These are phyloP conservation scores for Brachyalestes nurse DNA, from an alignment of 2,797 vertebrate species.

Conservation along the genomic window DNA sequence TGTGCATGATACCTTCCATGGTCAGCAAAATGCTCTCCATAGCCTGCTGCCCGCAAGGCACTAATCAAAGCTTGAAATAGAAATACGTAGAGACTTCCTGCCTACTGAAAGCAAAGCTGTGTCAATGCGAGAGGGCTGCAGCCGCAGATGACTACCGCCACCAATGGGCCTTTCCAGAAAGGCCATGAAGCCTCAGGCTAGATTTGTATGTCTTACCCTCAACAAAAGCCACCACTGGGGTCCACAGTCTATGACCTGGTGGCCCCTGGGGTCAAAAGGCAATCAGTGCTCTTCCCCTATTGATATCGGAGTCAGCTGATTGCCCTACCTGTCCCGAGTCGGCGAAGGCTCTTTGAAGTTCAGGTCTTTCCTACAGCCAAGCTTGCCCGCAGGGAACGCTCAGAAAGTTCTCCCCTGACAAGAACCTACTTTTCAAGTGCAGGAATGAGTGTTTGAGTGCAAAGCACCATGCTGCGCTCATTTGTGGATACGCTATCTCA, in stretches of 20 bases:
- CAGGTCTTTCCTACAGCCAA: conserved; percentile 38
- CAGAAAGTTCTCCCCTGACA: conserved; percentile 44
- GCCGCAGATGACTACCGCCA: conserved; percentile 63
- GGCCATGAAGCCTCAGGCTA: conserved; percentile 69
- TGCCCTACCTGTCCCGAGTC: conserved; percentile 56
- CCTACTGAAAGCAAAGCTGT: conserved; percentile 50
- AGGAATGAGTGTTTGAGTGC: neutral
- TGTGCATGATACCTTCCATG: neutral
- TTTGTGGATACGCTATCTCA: neutral
- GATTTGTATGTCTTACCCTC: conserved; percentile 65
- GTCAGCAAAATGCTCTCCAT: conserved; percentile 29
- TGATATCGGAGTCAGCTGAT: conserved; percentile 58
- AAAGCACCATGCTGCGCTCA: neutral
- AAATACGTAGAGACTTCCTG: conserved; percentile 63
- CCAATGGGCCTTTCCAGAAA: conserved; percentile 61
- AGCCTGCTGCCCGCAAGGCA: conserved; percentile 57
- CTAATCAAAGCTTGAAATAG: conserved; percentile 52
- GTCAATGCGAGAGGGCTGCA: conserved; percentile 57
- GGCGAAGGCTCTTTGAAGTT: conserved; percentile 49
- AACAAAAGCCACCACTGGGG: conserved; percentile 60
- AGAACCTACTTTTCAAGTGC: conserved; percentile 32
- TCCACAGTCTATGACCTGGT: conserved; percentile 53
- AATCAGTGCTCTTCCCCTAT: conserved; percentile 4
- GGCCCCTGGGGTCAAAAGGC: conserved; percentile 13
- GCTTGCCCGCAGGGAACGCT: conserved; percentile 22